Evolutionary conservation across 2,113 vertebrate species (phyloP).

Genomic region (Neolamprologus toae): DNA sequence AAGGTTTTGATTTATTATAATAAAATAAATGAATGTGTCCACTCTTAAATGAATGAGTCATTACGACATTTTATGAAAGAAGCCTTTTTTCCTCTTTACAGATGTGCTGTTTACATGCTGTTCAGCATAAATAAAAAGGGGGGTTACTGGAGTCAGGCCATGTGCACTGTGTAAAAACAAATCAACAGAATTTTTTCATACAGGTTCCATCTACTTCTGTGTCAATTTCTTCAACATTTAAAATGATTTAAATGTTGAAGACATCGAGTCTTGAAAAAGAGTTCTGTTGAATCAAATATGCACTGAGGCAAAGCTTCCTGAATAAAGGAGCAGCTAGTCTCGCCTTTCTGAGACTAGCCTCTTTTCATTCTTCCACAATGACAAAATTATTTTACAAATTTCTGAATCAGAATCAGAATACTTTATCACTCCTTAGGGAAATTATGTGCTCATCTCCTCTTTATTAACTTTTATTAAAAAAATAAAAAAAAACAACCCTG

Average conservation of each 20-base stretch:
- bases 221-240: neutral
- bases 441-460: neutral
- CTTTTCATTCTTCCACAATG: neutral
- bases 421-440: neutral
- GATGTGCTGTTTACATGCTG: neutral
- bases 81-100: neutral
- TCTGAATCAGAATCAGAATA: neutral
- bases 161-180: neutral
- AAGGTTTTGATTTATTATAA: neutral
- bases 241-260: neutral
- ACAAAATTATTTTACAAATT: neutral
- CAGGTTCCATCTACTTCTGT: neutral
- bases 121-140: neutral
- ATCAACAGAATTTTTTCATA: neutral
- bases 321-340: neutral
- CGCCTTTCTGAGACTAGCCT: neutral
- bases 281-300: neutral
- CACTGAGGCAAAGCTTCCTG: neutral
- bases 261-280: neutral
- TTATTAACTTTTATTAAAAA: rapidly evolving
- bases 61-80: neutral
- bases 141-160: neutral
- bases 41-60: neutral
- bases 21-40: neutral
- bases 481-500: rapidly evolving